Base-by-base conservation (phyloP, 2,113 vertebrate genomes). In the Phycodurus eques region DNA sequence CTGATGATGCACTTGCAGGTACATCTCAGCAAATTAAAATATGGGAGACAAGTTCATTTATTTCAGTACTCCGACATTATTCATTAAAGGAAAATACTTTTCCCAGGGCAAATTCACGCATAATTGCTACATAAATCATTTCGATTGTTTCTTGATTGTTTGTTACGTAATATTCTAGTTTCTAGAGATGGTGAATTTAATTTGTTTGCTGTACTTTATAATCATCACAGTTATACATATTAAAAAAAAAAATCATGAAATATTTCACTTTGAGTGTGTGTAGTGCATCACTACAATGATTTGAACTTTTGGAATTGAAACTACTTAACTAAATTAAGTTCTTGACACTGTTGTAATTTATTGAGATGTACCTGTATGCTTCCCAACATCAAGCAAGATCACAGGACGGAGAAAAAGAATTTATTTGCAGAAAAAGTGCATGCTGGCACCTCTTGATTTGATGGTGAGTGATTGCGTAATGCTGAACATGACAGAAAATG, bases 381-480 rank as follows among this genome's bases (percentile, higher is more conserved):
- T 75, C 66, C 71, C 42, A 51, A 51, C 57, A n/a, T 67, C 20
- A n/a, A 9, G 19, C 8, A 20, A 1, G 27, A 27, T 27, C 27
- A 27, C 27, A 27, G 19, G 22, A 35, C 31, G n/a, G 39, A 19
- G 60, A 72, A 71, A 39, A 31, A 13, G 1, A 0, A 33, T 17
- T 60, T 53, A 80, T 81, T 39, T 67, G 44, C 74, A 74, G 53
- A 47, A 33, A 13, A 19, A 42, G 33, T 42, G 31, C 14, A 8
- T 39, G 31, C 31, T 59, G 57, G 57, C 12, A 22, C 17, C 4
- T 39, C 60, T 3, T 39, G 33, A 10, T 35, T 39, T 62, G 60
- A 35, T 19, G 49, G 49, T 27, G 8, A 47, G 31, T 8, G 27
- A 33, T 19, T 19, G 60, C 27, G 3, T 19, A 39, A 61, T 19